Conservation (phyloP, 2,888 invertebrate species). For the Aporophyla lueneburgensis region DNA sequence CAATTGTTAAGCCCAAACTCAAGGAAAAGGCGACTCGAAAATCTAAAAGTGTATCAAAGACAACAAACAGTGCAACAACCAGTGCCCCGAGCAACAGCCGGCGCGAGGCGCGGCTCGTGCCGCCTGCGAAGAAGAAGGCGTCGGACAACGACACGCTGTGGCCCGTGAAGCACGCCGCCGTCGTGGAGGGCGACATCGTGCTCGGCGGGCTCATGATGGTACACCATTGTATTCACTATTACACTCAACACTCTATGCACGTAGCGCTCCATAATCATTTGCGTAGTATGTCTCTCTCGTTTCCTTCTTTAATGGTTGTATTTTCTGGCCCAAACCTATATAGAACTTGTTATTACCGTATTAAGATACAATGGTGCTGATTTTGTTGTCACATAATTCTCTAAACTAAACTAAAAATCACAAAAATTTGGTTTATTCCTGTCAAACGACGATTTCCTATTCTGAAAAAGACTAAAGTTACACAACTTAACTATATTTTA, state of each 20-base stretch:
- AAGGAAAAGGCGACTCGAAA: slow-evolving; percentile 59
- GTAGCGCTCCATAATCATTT: no score
- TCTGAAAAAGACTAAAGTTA: no score
- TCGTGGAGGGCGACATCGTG: slow-evolving; percentile 95
- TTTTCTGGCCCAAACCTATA: neutral
- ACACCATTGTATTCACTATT: neutral
- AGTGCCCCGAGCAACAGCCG: slow-evolving; percentile 25
- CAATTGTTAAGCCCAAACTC: slow-evolving; percentile 32
- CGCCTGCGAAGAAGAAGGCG: slow-evolving; percentile 68
- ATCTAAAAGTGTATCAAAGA: slow-evolving; percentile 57
- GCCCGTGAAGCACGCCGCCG: slow-evolving; percentile 95
- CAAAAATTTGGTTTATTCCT: no score
- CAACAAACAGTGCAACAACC: slow-evolving; percentile 5
- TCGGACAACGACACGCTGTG: slow-evolving; percentile 85
- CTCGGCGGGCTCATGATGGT: slow-evolving; percentile 98
- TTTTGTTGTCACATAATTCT: no score
- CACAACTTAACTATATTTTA: no score
- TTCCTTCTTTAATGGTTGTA: neutral
- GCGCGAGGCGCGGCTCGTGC: slow-evolving; percentile 57
- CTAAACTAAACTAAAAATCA: no score
- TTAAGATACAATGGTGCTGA: neutral
- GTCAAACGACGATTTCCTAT: no score
- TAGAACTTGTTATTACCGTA: neutral
- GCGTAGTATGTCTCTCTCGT: no score
- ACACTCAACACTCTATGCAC: neutral